Base-by-base conservation (phyloP, 2,888 invertebrate genomes). In the Podabrus alpinus region DNA sequence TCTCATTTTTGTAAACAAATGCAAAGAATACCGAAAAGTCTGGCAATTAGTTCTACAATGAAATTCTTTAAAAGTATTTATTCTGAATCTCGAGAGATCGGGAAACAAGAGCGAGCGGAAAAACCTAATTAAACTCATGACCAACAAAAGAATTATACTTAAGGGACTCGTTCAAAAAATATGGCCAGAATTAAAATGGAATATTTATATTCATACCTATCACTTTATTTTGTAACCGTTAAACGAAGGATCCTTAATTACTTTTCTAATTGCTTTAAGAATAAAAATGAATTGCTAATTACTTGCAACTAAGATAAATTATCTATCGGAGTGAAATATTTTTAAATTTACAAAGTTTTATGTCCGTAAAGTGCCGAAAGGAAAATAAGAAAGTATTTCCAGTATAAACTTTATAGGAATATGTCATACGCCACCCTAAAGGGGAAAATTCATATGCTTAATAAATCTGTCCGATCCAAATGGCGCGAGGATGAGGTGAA, bases 401-500 rank as follows among this genome's bases (percentile, higher is more conserved):
- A 69, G 59, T 11, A 25, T 61, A 66, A 73, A 66, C 69, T 70
- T 64, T 67, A 74, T 64, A 74, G 76, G 73, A 78, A 76, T 79
- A 75, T 79, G 80, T 78, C 81, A 78, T 74, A 72, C 62, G 73
- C 75, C 72, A 75, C 76, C 72, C 73, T 61, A 74, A 73, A 25
- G 60, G 78, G 68, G 78, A 77, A 73, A 81, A 82, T 83, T 82
- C 82, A 82, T 81, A 81, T 77, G 77, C 71, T 78, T 80, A 82
- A 83, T 83, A 83, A 83, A 83, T 83, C 82, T 83, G 83, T 82
- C 83, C 29, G 71, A 77, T 79, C 73, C 83, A 83, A 82, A 82
- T 81, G 83, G 81, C 75, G 80, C 80, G 60, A 71, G 78, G 79
- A 80, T 77, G 77, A 77, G 77, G 75, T 70, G 75, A 76, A 78